These are phyloP conservation scores for Polyommatus iphigenia DNA, from an alignment of 2,888 invertebrate species.

Conservation along the genomic window DNA sequence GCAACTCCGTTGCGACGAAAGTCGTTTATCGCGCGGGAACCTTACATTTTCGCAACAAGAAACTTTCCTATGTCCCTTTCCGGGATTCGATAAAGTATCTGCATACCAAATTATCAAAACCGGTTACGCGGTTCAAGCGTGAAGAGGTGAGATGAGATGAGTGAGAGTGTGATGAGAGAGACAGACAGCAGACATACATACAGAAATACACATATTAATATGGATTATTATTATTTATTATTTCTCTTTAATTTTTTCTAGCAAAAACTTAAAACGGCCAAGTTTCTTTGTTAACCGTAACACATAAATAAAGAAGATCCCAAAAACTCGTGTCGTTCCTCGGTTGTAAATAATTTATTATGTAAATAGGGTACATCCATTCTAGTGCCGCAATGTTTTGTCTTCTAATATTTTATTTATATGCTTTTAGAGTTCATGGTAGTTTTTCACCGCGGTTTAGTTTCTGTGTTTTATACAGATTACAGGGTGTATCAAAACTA, in stretches of 20 bases:
- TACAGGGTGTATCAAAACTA: too few relatives aligned
- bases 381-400: background rate
- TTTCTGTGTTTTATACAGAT: background rate
- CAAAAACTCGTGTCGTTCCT: conserved; percentile 13
- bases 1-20: too few relatives aligned
- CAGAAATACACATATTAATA: too few relatives aligned
- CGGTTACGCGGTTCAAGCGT: too few relatives aligned
- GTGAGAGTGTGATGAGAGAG: too few relatives aligned
- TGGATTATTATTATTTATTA: background rate
- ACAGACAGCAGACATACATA: too few relatives aligned
- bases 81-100: too few relatives aligned
- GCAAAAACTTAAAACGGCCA: background rate
- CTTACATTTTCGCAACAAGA: too few relatives aligned
- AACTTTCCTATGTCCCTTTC: too few relatives aligned
- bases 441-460: background rate
- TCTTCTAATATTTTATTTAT: conserved; percentile 20
- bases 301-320: background rate
- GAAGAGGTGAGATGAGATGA: too few relatives aligned
- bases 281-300: background rate
- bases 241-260: background rate
- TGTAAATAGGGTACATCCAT: conserved; percentile 42
- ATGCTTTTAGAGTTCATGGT: background rate
- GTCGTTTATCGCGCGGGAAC: too few relatives aligned
- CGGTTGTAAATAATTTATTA: conserved; percentile 44
- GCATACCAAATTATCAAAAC: too few relatives aligned